phyloP scores from a whole-genome alignment of 1,140 invertebrate genomes.

The Ceratosolen solmsi region DNA sequence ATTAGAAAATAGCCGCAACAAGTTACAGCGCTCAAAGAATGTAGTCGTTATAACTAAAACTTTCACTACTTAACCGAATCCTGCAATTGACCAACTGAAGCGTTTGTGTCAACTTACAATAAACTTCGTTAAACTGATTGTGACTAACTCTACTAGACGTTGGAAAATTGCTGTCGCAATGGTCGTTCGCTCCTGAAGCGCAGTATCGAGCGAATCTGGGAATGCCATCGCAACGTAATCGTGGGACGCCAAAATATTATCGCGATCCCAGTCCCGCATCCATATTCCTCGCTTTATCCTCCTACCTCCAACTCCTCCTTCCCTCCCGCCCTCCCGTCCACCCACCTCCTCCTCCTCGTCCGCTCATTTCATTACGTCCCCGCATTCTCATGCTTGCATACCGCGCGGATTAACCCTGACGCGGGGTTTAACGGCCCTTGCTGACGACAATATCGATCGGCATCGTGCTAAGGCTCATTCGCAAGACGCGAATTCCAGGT shows the following conservation, averaged over 20 bases:
- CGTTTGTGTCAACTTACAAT: background rate
- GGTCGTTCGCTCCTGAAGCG: too few species aligned
- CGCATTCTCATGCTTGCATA: background rate
- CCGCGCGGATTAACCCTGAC: background rate
- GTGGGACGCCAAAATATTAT: background rate
- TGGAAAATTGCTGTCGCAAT: too few species aligned
- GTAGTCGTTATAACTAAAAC: background rate
- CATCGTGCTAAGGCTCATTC: background rate
- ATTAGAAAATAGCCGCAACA: background rate
- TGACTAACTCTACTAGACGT: background rate
- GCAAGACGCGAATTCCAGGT: background rate
- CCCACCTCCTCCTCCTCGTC: background rate
- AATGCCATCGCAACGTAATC: background rate
- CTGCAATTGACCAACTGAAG: background rate
- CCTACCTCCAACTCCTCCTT: too few species aligned
- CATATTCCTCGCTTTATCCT: too few species aligned
- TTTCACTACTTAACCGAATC: background rate
- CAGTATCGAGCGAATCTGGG: background rate
- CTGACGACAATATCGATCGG: slow-evolving; percentile 30
- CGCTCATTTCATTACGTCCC: background rate
- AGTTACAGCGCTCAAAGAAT: background rate
- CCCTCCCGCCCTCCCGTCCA: too few species aligned
- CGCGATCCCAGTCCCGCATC: background rate
- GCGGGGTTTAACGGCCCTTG: slow-evolving; percentile 8
- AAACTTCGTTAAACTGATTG: background rate